Evolutionary conservation across 1,140 invertebrate genomes (phyloP).

Genomic region (Drosophila pachea): DNA sequence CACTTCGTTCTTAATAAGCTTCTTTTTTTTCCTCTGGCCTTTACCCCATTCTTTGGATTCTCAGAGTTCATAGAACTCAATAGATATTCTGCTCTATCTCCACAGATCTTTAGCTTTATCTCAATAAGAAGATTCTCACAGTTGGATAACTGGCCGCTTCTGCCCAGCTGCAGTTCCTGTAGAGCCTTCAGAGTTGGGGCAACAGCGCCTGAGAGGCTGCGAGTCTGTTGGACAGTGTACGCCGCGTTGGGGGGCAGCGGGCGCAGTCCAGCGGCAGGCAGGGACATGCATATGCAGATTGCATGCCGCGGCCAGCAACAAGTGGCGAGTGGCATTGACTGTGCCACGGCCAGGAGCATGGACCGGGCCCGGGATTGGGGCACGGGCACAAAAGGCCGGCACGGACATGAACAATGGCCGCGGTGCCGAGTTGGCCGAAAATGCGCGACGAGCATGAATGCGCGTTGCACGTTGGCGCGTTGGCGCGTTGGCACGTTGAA

Average conservation of each 20-base stretch:
- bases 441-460: slow-evolving; percentile 57
- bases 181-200: too few relatives aligned
- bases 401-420: slow-evolving; percentile 30
- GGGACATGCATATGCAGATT: slow-evolving; percentile 31
- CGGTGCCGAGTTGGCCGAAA: slow-evolving; percentile 43
- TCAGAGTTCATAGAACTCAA: too few relatives aligned
- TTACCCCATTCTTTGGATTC: too few relatives aligned
- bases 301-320: slow-evolving; percentile 34
- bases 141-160: too few relatives aligned
- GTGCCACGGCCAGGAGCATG: slow-evolving; percentile 7
- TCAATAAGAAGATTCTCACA: too few relatives aligned
- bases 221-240: slow-evolving; percentile 1
- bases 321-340: slow-evolving; percentile 19
- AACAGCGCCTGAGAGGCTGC: too few relatives aligned
- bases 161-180: too few relatives aligned
- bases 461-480: slow-evolving; percentile 8
- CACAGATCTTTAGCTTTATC: too few relatives aligned
- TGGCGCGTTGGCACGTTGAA: slow-evolving; percentile 20
- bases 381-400: slow-evolving; percentile 24
- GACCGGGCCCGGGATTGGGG: slow-evolving; percentile 6
- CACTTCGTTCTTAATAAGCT: too few relatives aligned
- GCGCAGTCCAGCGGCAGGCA: slow-evolving; percentile 6
- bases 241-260: background rate
- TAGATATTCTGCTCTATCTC: too few relatives aligned
- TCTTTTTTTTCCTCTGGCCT: too few relatives aligned